Conservation (phyloP, 1,140 invertebrate genomes). For the Leptopilina clavipes region DNA sequence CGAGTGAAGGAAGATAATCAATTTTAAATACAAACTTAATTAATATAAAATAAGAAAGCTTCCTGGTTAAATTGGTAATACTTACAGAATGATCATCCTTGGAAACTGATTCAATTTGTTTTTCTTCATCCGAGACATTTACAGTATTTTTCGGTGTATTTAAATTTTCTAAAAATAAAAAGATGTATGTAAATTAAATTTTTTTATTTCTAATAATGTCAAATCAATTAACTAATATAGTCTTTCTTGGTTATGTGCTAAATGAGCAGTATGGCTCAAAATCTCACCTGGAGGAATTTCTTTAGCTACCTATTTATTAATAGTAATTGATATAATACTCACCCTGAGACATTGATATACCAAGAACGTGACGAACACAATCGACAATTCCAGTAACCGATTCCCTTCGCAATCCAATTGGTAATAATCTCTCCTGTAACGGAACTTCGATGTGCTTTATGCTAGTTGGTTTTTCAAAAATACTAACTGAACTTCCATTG, state of each 20-base stretch:
- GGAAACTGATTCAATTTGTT: neutral
- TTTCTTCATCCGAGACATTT: neutral
- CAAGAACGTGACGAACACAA: conserved; percentile 62
- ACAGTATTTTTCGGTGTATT: neutral
- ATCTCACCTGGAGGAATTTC: no score
- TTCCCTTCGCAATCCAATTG: conserved; percentile 64
- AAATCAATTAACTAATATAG: no score
- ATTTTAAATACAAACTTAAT: no score
- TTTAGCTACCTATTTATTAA: no score
- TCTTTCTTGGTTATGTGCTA: no score
- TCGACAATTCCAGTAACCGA: conserved; percentile 60
- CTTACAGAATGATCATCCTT: neutral
- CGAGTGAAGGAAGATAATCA: no score
- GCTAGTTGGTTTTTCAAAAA: conserved; percentile 65
- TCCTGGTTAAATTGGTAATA: no score
- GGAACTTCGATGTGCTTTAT: conserved; percentile 69
- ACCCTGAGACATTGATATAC: conserved; percentile 62
- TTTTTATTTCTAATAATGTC: no score
- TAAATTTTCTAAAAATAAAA: neutral
- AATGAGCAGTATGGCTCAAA: no score
- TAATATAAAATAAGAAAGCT: no score
- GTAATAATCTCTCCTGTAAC: conserved; percentile 68
- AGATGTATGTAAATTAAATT: neutral
- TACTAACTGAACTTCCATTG: conserved; percentile 65
- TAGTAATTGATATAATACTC: neutral